Evolutionary conservation across 2,888 invertebrate genomes (phyloP), one percentile per base, ranked within the genome.

Genomic region (Coleophora deauratella): DNA sequence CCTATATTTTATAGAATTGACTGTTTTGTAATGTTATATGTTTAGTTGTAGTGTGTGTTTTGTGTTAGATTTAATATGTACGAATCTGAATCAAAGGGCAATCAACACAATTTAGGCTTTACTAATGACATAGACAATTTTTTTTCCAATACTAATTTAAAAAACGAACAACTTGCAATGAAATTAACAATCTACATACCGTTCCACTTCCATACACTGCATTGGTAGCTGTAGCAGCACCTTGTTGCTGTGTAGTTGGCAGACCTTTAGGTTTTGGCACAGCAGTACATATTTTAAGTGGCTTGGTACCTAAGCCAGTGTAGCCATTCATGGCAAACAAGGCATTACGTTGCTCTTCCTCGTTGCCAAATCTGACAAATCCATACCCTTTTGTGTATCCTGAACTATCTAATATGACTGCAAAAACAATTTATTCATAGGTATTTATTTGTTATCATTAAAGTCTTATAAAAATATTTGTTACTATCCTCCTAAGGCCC

Each of bases 321-420:
- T 92, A 96, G 1, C 96, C 96, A 66, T 97, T 97, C 98, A 98
- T 98, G 47, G 95, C 93, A 40, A 93, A 91, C 38, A 98, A 80
- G 48, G 97, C 97, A 58, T 95, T 93, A 62, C 97, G 94, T 72
- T 98, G 97, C 64, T 96, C 96, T 44, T 95, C 95, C 72, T 98
- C 97, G 59, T 93, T 94, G 3, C 96, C 94, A 71, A 98, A 98
- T 51, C 97, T 88, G 9, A 98, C 96, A 77, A 98, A 98, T 4
- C 98, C 98, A 72, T 97, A 98, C 10, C 98, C 97, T 80, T 96
- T 96, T 59, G 97, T 97, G 61, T 94, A 94, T 2, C 98, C 97
- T 45, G 93, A 90, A 50, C 88, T 91, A 63, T 97, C 97, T 57
- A 96, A 78, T 56, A 98, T 97, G 27, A 98, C 97, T 93, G 76